Evolutionary conservation across 2,797 vertebrate species (phyloP), one percentile per base, ranked within the genome.

Genomic region (Microctenopoma lineatum): DNA sequence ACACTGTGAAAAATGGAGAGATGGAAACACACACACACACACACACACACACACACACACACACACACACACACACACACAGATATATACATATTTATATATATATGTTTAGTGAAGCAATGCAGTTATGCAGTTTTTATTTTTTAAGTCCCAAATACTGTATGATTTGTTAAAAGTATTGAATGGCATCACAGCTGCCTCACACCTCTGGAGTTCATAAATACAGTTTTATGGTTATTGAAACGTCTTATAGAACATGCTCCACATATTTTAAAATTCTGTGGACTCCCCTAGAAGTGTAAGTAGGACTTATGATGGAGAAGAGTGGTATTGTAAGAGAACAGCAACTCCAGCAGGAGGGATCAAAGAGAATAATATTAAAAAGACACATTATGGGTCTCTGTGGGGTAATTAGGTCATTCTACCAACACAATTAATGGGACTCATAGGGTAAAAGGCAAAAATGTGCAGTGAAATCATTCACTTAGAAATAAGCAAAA

Each of bases 311-410:
- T 60, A 57, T 62, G 59, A 64, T 1, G 44, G 38, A 58, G 52
- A 82, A 42, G 32, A 74, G 59, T 15, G 21, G 66, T 15, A 42
- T 71, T 82, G 52, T 59, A 7, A 53, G 71, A 75, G 62, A 75
- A 70, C 9, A 67, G 52, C 47, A 70, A 60, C 59, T 59, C 62
- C 21, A 34, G 53, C 38, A 57, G 54, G 32, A 52, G 63, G 70
- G 48, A 84, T 86, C 65, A 87, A 78, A 85, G 75, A 69, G 75
- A 84, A 79, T 84, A 60, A 63, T 84, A 70, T 71, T 68, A 64
- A 56, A 73, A 67, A 63, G 60, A 72, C 66, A 72, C 63, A 59
- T 55, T 52, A 53, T 2, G 11, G 65, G 67, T 65, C 78, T 77
- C 80, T 39, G 70, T 10, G 70, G 76, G 68, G 36, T 83, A 83